phyloP scores from a whole-genome alignment of 2,888 invertebrate genomes.

The Drosophila demipolita region DNA sequence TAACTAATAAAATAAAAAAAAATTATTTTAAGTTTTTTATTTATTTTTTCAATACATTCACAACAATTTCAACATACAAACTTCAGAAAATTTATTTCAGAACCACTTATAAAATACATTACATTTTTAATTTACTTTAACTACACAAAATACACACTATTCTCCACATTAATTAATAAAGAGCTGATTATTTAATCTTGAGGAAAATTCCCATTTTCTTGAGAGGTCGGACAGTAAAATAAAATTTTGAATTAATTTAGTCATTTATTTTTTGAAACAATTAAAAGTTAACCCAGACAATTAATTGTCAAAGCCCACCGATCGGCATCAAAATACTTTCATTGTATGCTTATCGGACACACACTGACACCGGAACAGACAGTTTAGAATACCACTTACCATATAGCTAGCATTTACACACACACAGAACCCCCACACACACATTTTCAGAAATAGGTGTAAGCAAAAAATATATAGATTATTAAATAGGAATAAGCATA shows the following conservation, averaged over 20 bases:
- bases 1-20: neutral
- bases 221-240: neutral
- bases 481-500: neutral
- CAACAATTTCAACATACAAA: neutral
- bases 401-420: slow-evolving; percentile 83
- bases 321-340: slow-evolving; percentile 81
- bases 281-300: neutral
- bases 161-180: neutral
- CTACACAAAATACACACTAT: neutral
- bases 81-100: neutral
- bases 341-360: slow-evolving; percentile 75
- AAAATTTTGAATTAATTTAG: neutral
- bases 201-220: neutral
- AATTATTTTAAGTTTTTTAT: neutral
- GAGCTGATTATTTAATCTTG: neutral
- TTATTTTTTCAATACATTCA: neutral
- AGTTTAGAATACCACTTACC: slow-evolving; percentile 85
- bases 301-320: slow-evolving; percentile 10
- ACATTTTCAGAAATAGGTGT: slow-evolving; percentile 10
- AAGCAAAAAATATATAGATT: slow-evolving; percentile 5
- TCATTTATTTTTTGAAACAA: neutral
- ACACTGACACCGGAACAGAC: slow-evolving; percentile 86
- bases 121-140: neutral
- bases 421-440: slow-evolving; percentile 4
- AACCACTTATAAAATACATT: neutral